These are phyloP conservation scores for Miniopterus natalensis DNA, from an alignment of 2,113 vertebrate genomes.

Conservation along the genomic window DNA sequence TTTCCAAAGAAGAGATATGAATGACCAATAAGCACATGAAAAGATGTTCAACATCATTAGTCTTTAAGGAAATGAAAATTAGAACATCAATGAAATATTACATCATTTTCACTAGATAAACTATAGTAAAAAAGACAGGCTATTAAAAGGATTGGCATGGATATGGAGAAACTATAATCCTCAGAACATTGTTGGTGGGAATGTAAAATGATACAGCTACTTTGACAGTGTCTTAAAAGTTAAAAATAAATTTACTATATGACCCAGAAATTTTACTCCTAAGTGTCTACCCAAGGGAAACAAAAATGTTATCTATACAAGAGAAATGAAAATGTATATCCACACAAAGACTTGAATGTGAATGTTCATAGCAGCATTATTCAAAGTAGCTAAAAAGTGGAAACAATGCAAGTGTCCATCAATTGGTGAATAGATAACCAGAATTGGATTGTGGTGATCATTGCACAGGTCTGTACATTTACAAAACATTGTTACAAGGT, in stretches of 20 bases:
- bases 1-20: background rate
- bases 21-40: background rate
- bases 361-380: background rate
- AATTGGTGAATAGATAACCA: background rate
- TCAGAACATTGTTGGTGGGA: background rate
- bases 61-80: constrained; percentile 16
- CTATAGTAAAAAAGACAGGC: background rate
- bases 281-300: background rate
- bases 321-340: background rate
- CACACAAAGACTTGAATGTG: background rate
- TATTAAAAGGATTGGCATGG: background rate
- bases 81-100: background rate
- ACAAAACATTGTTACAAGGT: background rate
- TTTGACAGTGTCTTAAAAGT: constrained; percentile 4
- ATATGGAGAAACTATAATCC: background rate
- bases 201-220: background rate
- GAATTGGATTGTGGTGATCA: background rate
- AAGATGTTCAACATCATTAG: background rate
- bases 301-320: background rate
- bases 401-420: background rate
- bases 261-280: background rate
- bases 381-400: background rate
- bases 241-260: background rate
- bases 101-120: background rate
- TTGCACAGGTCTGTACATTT: background rate